Evolutionary conservation across 1,140 invertebrate genomes (phyloP).

Genomic region (Drosophila cardini): DNA sequence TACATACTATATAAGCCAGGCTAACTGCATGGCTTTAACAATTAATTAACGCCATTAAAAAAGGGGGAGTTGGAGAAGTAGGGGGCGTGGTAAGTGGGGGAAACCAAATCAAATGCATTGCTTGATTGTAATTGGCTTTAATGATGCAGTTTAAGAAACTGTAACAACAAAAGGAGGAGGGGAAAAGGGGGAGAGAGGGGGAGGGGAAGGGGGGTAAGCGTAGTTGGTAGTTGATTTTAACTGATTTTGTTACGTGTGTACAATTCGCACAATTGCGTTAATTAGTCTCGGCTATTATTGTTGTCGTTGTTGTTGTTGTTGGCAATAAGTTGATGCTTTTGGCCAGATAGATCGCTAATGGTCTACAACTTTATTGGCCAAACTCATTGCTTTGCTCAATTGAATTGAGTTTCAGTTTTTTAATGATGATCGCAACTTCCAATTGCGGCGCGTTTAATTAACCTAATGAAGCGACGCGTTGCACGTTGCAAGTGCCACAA

Average conservation of each 20-base stretch:
- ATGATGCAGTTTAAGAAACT: constrained; percentile 56
- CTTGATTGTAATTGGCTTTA: constrained; percentile 62
- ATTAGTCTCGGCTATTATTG: constrained; percentile 38
- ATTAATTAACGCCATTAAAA: constrained; percentile 69
- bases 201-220: neutral
- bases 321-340: constrained; percentile 14
- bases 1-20: constrained; percentile 24
- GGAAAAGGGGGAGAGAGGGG: constrained; percentile 1
- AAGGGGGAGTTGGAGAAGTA: neutral
- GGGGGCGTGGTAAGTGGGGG: neutral
- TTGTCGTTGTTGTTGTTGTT: neutral
- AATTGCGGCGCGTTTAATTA: constrained; percentile 74
- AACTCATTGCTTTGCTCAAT: constrained; percentile 52
- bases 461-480: constrained; percentile 71
- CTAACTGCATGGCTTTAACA: constrained; percentile 38
- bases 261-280: constrained; percentile 69
- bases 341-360: constrained; percentile 65
- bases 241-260: constrained; percentile 64
- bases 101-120: constrained; percentile 43
- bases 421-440: constrained; percentile 66
- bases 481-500: constrained; percentile 22
- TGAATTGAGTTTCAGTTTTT: constrained; percentile 61
- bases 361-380: constrained; percentile 77
- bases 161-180: constrained; percentile 20
- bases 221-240: constrained; percentile 12